phyloP scores from a whole-genome alignment of 2,113 vertebrate species.

The Electrona antarctica region DNA sequence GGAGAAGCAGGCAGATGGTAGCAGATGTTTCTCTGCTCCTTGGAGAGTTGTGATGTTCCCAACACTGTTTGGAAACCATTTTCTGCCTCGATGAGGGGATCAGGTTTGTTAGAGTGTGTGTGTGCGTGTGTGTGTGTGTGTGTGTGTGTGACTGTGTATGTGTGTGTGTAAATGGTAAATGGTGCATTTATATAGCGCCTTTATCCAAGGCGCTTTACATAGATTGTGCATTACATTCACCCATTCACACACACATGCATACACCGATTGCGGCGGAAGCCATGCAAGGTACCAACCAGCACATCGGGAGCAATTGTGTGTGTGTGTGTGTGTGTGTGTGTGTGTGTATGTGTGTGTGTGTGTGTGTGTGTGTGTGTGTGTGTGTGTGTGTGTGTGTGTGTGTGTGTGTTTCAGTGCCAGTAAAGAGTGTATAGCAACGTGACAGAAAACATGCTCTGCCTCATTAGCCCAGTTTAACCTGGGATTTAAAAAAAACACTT shows the following conservation, averaged over 20 bases:
- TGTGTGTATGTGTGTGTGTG: background rate
- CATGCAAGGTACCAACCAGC: too few relatives aligned
- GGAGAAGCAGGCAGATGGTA: slow-evolving; percentile 50
- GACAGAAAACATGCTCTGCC: slow-evolving; percentile 19
- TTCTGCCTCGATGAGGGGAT: background rate
- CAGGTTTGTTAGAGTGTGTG: background rate
- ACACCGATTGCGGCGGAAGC: too few relatives aligned
- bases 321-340: background rate
- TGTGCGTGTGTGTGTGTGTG: slow-evolving; percentile 16
- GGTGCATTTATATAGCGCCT: too few relatives aligned
- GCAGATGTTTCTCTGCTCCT: slow-evolving; percentile 62
- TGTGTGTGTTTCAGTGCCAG: background rate
- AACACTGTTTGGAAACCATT: slow-evolving; percentile 33
- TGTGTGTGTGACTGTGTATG: slow-evolving; percentile 10
- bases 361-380: slow-evolving; percentile 21
- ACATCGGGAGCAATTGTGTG: too few relatives aligned
- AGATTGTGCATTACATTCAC: too few relatives aligned
- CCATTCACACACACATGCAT: too few relatives aligned
- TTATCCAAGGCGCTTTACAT: too few relatives aligned
- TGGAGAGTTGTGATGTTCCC: slow-evolving; percentile 49
- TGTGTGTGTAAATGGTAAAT: slow-evolving; percentile 10
- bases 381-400: slow-evolving; percentile 12
- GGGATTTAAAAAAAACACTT: background rate
- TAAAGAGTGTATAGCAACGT: slow-evolving; percentile 9
- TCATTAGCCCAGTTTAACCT: slow-evolving; percentile 56